These are phyloP conservation scores for Forficula auricularia DNA, from an alignment of 1,140 invertebrate species.

Conservation along the genomic window DNA sequence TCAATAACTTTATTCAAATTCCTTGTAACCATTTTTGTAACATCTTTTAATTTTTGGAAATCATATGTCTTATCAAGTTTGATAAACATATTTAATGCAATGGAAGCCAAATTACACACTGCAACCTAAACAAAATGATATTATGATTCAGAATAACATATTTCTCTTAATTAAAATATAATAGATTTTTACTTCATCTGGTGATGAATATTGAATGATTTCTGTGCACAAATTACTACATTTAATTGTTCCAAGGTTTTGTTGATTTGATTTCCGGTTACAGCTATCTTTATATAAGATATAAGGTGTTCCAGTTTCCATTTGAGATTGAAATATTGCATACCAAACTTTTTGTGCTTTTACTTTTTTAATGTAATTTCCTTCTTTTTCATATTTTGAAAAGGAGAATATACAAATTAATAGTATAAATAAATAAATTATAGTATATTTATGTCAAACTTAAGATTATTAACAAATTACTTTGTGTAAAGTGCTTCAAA, in stretches of 20 bases:
- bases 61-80: slow-evolving; percentile 59
- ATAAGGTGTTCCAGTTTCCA: slow-evolving; percentile 96
- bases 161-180: background rate
- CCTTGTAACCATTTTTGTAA: slow-evolving; percentile 73
- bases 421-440: background rate
- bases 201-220: slow-evolving; percentile 82
- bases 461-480: slow-evolving; percentile 22
- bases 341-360: slow-evolving; percentile 83
- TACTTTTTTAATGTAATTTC: slow-evolving; percentile 54
- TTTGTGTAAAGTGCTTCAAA: slow-evolving; percentile 79
- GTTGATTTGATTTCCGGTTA: slow-evolving; percentile 93
- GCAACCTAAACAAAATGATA: slow-evolving; percentile 42
- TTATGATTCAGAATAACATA: background rate
- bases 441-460: too few species aligned
- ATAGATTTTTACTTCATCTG: slow-evolving; percentile 55
- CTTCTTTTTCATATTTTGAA: slow-evolving; percentile 69
- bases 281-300: slow-evolving; percentile 98
- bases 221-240: slow-evolving; percentile 97
- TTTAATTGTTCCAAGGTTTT: slow-evolving; percentile 97
- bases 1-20: slow-evolving; percentile 98
- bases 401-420: too few species aligned
- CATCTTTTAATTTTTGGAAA: slow-evolving; percentile 72
- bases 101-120: slow-evolving; percentile 95
- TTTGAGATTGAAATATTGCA: slow-evolving; percentile 86
- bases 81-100: slow-evolving; percentile 95